Percentiles rank a stretch among this genome's conserved stretches.
phyloP scores from a whole-genome alignment of 2,113 vertebrate species.

The Albula glossodonta region DNA sequence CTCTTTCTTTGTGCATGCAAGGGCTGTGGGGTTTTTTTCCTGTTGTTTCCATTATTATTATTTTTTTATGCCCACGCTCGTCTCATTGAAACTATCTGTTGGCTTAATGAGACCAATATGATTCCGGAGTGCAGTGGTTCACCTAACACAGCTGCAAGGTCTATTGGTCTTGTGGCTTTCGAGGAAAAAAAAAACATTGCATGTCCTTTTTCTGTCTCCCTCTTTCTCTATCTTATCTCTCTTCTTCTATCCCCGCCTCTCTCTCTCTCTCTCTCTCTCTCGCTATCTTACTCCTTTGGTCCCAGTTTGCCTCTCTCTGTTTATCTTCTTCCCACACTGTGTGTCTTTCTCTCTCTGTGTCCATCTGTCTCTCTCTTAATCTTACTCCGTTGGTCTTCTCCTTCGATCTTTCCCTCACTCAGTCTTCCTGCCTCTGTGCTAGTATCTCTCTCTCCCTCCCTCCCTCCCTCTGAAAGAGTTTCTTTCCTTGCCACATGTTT shows the following conservation, averaged over 20 bases:
- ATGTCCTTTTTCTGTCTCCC: neutral
- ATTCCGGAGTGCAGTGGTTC: neutral
- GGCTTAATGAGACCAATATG: neutral
- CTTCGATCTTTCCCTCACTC: neutral
- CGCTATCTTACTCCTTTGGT: too few species aligned
- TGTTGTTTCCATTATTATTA: neutral
- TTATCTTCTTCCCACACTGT: neutral
- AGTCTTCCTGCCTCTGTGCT: neutral
- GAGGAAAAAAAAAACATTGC: neutral
- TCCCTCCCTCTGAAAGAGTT: neutral
- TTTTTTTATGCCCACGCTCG: neutral
- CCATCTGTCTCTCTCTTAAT: neutral
- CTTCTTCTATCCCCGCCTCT: too few species aligned
- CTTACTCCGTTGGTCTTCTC: neutral
- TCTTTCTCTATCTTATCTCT: too few species aligned
- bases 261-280: too few species aligned
- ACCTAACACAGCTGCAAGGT: neutral
- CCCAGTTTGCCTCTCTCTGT: neutral
- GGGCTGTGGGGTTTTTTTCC: neutral
- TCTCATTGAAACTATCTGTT: neutral
- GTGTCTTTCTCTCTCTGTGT: neutral
- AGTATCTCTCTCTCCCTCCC: neutral
- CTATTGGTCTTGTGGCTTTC: neutral
- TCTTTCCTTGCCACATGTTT: too few species aligned
- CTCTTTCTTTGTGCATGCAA: neutral